Evolutionary conservation across 92 coral and sea anemone genomes (phyloP), one percentile per base, ranked within the genome.

Genomic region (Montipora capitata): DNA sequence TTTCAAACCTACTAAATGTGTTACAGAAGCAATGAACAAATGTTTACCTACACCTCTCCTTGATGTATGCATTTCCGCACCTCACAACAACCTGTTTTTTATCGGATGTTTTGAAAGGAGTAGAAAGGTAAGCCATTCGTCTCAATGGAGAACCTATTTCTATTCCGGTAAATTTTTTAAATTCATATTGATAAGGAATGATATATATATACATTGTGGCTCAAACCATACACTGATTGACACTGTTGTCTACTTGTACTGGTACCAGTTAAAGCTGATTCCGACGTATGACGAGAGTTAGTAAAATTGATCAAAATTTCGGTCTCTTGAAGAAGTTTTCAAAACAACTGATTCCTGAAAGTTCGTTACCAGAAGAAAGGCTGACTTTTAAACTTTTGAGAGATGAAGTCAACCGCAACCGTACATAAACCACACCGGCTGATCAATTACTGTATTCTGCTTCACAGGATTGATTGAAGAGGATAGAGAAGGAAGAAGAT

Each of bases 181-280:
- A 48, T 10, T 48, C 10, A 10, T 5, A 48, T 5, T 5, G 12
- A 8, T 54, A 7, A 54, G 14, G 2, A 13, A 54, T 6, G 61
- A 8, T 8, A 54, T 3, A 54, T 4, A 54, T 12, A 54, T 54
- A 13, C 3, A 54, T 61, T 4, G 27, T 15, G 67, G 20, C n/a
- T 61, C 0, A 15, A 17, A 4, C 67, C 63, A 49, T 1, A 41
- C 52, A 48, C 10, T 42, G 7, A 44, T 66, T 35, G n/a, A 4
- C 67, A 27, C 1, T 27, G 35, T 27, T 0, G 35, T 27, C 35
- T 27, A 27, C 35, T 27, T 27, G 35, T 49, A 68, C 86, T 56
- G 86, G 86, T 81, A 81, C 85, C 85, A 16, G 85, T 81, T 38
- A 13, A 1, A 4, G 11, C 51, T 45, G 51, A 27, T 27, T 27